Conservation (phyloP, 35 echinoderm and acorn worm species). For the Hemicentrotus pulcherrimus region DNA sequence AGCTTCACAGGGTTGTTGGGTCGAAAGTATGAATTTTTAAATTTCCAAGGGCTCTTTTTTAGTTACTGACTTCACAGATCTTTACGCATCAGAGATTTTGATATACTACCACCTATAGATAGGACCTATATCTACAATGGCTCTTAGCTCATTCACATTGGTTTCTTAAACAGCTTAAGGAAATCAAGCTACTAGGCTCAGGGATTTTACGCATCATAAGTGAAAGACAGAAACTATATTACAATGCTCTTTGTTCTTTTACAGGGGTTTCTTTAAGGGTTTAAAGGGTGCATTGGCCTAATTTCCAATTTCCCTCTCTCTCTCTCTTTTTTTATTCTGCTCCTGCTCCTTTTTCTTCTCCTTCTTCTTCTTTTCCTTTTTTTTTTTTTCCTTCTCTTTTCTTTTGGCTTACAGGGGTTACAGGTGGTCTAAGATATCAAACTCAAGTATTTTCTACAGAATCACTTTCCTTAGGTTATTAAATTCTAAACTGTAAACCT, state of each 20-base stretch:
- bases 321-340: no score
- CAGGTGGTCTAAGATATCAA: no score
- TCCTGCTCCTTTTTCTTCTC: no score
- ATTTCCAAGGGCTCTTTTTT: background rate
- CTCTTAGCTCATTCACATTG: background rate
- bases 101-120: background rate
- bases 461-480: no score
- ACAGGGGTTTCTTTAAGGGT: background rate
- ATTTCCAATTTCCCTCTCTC: background rate
- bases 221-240: background rate
- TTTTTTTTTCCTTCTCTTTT: no score
- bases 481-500: no score
- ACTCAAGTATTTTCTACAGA: no score
- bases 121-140: background rate
- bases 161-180: no score
- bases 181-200: background rate
- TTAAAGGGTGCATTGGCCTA: background rate
- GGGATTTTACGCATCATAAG: background rate
- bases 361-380: no score
- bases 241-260: background rate
- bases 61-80: background rate
- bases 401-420: no score
- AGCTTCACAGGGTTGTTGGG: no score
- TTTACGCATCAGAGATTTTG: background rate
- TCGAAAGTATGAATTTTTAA: no score